phyloP scores from a whole-genome alignment of 1,140 invertebrate species.

The Chrysoperla carnea region DNA sequence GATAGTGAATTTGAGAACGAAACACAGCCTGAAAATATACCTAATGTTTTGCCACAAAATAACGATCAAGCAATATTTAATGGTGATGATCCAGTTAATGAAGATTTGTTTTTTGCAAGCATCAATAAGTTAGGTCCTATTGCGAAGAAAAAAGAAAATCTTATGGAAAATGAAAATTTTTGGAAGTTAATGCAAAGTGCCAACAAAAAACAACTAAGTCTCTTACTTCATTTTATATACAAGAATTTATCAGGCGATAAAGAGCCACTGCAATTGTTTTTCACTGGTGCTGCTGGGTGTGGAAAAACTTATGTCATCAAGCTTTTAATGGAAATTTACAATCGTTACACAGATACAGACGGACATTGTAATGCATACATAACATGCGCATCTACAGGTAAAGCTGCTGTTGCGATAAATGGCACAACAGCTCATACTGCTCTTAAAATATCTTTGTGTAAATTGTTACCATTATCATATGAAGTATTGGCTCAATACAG shows the following conservation, averaged over 20 bases:
- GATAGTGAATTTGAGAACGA: slow-evolving; percentile 5
- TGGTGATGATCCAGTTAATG: too few species aligned
- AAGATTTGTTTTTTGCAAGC: too few species aligned
- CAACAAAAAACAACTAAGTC: slow-evolving; percentile 2
- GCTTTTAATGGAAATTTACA: slow-evolving; percentile 15
- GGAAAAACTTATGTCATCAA: slow-evolving; percentile 13
- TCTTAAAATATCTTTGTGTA: too few species aligned
- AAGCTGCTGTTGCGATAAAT: slow-evolving; percentile 18
- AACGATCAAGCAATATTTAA: too few species aligned
- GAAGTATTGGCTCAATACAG: too few species aligned
- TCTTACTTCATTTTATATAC: neutral
- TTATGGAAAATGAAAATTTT: neutral
- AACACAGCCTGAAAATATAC: too few species aligned
- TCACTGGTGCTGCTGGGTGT: slow-evolving; percentile 6
- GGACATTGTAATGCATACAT: slow-evolving; percentile 11
- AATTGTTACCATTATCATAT: too few species aligned
- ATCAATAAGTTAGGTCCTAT: neutral
- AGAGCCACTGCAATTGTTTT: slow-evolving; percentile 1
- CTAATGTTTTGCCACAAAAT: too few species aligned
- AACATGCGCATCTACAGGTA: slow-evolving; percentile 18
- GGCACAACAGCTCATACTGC: slow-evolving; percentile 18
- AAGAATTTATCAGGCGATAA: neutral
- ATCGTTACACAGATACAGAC: slow-evolving; percentile 4
- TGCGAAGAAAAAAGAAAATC: slow-evolving; percentile 10
- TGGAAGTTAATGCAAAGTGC: slow-evolving; percentile 3